Evolutionary conservation across 53 echinoderm and acorn worm genomes (phyloP).

Genomic region (Apostichopus leukothele): DNA sequence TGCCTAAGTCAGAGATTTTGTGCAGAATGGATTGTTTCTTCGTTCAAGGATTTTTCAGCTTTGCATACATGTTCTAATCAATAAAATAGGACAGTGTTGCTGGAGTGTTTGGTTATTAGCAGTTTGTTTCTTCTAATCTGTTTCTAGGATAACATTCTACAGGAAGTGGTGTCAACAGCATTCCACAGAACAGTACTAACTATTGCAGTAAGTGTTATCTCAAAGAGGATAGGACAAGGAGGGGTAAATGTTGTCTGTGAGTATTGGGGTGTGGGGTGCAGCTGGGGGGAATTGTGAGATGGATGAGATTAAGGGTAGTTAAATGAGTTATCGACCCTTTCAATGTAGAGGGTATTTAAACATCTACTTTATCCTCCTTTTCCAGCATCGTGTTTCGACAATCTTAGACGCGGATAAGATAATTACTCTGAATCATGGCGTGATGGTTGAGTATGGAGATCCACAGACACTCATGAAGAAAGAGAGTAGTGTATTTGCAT

Average conservation of each 20-base stretch:
- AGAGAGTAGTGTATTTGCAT: conserved; percentile 71
- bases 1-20: too few species aligned
- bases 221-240: too few species aligned
- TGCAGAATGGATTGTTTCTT: too few species aligned
- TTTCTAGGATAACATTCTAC: conserved; percentile 72
- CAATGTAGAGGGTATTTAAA: too few species aligned
- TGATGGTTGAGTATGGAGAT: conserved; percentile 67
- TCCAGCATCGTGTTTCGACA: conserved; percentile 74
- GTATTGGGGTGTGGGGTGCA: too few species aligned
- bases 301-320: too few species aligned
- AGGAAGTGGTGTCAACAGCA: conserved; percentile 79
- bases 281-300: too few species aligned
- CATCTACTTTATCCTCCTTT: neutral
- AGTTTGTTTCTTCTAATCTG: neutral
- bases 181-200: conserved; percentile 80
- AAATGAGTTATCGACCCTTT: too few species aligned
- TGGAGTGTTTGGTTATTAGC: neutral
- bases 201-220: conserved; percentile 73
- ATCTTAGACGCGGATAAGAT: conserved; percentile 72
- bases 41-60: too few species aligned
- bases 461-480: conserved; percentile 59
- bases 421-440: conserved; percentile 62
- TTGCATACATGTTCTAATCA: too few species aligned
- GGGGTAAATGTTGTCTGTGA: too few species aligned
- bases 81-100: too few species aligned